Evolutionary conservation across 64 coral and sea anemone species (phyloP), one percentile per base, ranked within the genome.

Genomic region (Acropora tenuis): DNA sequence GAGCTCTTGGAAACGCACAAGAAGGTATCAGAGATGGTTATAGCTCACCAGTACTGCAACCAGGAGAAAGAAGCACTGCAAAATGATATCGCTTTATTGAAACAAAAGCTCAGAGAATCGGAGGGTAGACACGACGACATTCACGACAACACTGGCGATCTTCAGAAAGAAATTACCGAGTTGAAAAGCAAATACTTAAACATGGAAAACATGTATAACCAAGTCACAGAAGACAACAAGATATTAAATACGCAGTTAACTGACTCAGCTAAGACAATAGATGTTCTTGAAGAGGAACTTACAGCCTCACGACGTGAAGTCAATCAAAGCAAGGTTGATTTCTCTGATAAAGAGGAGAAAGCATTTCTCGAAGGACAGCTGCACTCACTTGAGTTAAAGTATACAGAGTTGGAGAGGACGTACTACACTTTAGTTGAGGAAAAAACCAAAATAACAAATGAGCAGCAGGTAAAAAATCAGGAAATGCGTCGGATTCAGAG

Each of bases 41-140:
- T 89, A 57, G 48, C 86, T 15, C 92, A 89, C 30, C 87, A 89
- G 55, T 84, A 88, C 58, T 78, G 92, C 15, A 79, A 86, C 17
- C 90, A 88, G 69, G 94, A 96, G 17, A 96, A 92, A 45, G 86
- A 89, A 49, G 66, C 82, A 69, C 44, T 92, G 42, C 84, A 96
- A 47, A 92, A 96, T n/a, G 94, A 96, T 48, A 60, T 80, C 8
- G 61, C 78, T 2, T 74, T 61, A 5, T 45, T 96, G 47, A 91
- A 87, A 59, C 77, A 88, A 15, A 80, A 79, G 5, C 48, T 96
- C 6, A 43, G 71, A 15, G 94, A 87, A 42, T 48, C 84, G 4
- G 90, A 89, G 12, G 75, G 17, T 1, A 76, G 79, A 71, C 77
- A 68, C 49, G 77, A 96, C 2, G 75, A 78, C 4, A 67, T 30